Evolutionary conservation across 1,140 invertebrate genomes (phyloP).

Genomic region (Dreissena polymorpha): DNA sequence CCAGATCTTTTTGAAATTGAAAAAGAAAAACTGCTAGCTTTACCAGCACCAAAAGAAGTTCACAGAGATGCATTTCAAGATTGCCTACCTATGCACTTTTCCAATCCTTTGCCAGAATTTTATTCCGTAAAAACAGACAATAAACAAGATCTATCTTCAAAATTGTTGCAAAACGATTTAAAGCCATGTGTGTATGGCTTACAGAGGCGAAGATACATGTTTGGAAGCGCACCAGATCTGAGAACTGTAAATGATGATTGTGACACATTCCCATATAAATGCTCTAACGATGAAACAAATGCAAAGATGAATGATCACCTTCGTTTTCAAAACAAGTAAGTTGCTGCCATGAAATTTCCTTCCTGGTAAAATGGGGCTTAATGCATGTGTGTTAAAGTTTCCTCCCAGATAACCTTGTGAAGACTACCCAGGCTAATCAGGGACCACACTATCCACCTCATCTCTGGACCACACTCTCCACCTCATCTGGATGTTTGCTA

Average conservation of each 20-base stretch:
- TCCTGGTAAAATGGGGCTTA: too few relatives aligned
- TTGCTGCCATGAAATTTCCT: too few relatives aligned
- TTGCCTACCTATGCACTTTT: slow-evolving; percentile 49
- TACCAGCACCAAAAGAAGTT: slow-evolving; percentile 30
- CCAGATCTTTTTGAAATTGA: slow-evolving; percentile 53
- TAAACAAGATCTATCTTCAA: too few relatives aligned
- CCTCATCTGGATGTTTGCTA: too few relatives aligned
- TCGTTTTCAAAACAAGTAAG: too few relatives aligned
- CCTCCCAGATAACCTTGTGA: too few relatives aligned
- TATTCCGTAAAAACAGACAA: too few relatives aligned
- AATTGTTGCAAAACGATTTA: slow-evolving; percentile 44
- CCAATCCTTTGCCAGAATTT: slow-evolving; percentile 28
- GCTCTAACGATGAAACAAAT: slow-evolving; percentile 16
- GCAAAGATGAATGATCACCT: neutral
- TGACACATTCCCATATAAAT: slow-evolving; percentile 52
- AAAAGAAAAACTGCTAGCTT: slow-evolving; percentile 42
- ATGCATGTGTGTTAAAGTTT: too few relatives aligned
- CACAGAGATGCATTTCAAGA: slow-evolving; percentile 45
- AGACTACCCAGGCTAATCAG: too few relatives aligned
- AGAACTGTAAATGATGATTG: slow-evolving; percentile 9
- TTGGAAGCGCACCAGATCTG: slow-evolving; percentile 61
- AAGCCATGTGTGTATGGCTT: slow-evolving; percentile 67
- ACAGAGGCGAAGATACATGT: slow-evolving; percentile 61
- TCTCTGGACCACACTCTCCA: too few relatives aligned
- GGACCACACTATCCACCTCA: too few relatives aligned